Evolutionary conservation across 92 coral and sea anemone genomes (phyloP), one percentile per base, ranked within the genome.

Genomic region (Galaxea fascicularis): DNA sequence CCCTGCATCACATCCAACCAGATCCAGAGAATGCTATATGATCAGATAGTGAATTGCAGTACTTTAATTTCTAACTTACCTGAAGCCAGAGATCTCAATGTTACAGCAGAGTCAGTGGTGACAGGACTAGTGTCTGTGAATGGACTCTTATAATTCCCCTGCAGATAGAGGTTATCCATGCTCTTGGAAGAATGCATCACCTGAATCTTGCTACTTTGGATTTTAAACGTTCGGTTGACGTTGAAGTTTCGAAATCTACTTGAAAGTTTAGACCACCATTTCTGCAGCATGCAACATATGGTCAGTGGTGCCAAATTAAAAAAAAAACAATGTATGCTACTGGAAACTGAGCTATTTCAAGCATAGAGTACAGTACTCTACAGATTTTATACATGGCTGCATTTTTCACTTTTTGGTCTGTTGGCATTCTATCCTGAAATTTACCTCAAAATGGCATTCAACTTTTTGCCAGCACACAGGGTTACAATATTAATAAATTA

Each of bases 231-330:
- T 56, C 97, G 94, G 16, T 73, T 84, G 27, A 89, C 46, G 51
- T 89, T 85, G 15, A 93, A 73, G 77, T 88, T 92, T 24, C 92
- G 90, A 56, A 94, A 82, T 67, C 93, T 80, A 47, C 78, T 87
- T 15, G 98, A 92, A 89, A 94, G 78, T 80, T 92, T 89, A 8
- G 95, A 87, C 95, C 92, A 94, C 98, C 98, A 94, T 39, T 74
- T 85, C 95, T 92, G 59, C 24, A 39, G 54, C 47, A 39, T 21
- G 65, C 14, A 53, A 69, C n/a, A n/a, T n/a, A n/a, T n/a, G n/a
- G n/a, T n/a, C n/a, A n/a, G n/a, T n/a, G n/a, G n/a, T n/a, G n/a
- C n/a, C n/a, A n/a, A n/a, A n/a, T 46, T 46, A 14, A 76, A 20
- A 59, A 7, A 59, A 59, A n/a, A 20, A n/a, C 29, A 59, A 18